Evolutionary conservation across 2,113 vertebrate genomes (phyloP).

Genomic region (Tenrec ecaudatus): DNA sequence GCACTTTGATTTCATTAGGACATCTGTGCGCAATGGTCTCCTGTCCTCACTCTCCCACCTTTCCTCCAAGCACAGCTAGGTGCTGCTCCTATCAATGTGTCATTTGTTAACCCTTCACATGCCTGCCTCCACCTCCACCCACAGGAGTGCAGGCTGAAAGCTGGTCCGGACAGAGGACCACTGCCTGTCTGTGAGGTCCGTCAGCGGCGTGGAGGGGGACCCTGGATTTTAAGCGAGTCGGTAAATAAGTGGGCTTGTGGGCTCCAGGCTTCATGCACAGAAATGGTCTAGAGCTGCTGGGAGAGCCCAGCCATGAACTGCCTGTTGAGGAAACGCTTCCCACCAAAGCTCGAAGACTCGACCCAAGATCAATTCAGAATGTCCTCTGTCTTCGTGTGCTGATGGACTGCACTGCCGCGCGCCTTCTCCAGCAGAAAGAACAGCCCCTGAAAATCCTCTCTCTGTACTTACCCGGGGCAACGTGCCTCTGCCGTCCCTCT

Average conservation of each 20-base stretch:
- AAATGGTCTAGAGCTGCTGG: no score
- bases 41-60: not conserved
- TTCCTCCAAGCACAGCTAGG: not conserved
- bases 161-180: no score
- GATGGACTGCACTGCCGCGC: not conserved
- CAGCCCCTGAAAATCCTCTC: not conserved
- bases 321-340: not conserved
- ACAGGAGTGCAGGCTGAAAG: not conserved
- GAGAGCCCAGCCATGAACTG: not conserved
- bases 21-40: not conserved
- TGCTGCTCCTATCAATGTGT: not conserved
- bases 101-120: not conserved
- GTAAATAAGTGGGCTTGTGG: not conserved
- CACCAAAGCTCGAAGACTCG: not conserved
- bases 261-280: not conserved
- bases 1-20: not conserved
- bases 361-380: not conserved
- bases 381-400: no score
- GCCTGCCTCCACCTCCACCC: not conserved
- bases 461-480: not conserved
- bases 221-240: not conserved
- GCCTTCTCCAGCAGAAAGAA: not conserved
- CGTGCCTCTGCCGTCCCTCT: not conserved
- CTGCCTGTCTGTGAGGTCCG: no score
- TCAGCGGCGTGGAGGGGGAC: no score